Base-by-base conservation (phyloP, 2,113 vertebrate species). In the Syngnathus floridae region DNA sequence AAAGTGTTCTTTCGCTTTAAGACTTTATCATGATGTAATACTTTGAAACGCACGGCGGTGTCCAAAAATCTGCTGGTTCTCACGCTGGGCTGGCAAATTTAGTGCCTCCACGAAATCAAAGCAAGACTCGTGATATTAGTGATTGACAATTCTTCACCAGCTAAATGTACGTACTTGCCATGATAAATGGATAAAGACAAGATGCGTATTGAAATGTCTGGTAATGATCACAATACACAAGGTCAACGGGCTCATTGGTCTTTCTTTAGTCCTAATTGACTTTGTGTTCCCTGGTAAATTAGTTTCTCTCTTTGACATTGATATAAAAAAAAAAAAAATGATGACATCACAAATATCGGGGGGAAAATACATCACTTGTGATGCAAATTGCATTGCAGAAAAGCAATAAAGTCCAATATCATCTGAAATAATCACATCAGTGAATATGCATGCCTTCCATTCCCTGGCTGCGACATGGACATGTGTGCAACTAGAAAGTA, bases 1-100 rank as follows among this genome's bases (percentile, higher is more conserved):
- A 84, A 82, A 69, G 17, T 70, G 62, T 36, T 71, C 69, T 79
- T 64, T 5, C 19, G 41, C 56, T 62, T 54, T 62, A 76, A 76
- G 77, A 31, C 3, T 31, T 31, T 31, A 31, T 31, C 65, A 71
- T 87, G 82, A 87, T 85, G 82, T 77, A 87, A 89, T 16, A 41
- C 73, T 82, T 65, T 82, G 87, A 86, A 87, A 89, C 62, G 73
- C 73, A 71, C 74, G 64, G 75, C 31, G 7, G 71, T 65, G 81
- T 76, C 72, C 79, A 66, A 82, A 79, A 75, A 71, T 63, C 62
- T 69, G 48, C 45, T 59, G 57, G 19, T 40, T 38, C 16, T 59
- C 57, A 40, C 21, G 67, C 62, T 2, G 0, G 16, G 43, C 82
- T 77, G 60, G 68, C 3, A 62, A 75, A 67, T 70, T 74, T 52